Conservation (phyloP, 2,797 vertebrate genomes). For the Ptychobarbus kaznakovi region DNA sequence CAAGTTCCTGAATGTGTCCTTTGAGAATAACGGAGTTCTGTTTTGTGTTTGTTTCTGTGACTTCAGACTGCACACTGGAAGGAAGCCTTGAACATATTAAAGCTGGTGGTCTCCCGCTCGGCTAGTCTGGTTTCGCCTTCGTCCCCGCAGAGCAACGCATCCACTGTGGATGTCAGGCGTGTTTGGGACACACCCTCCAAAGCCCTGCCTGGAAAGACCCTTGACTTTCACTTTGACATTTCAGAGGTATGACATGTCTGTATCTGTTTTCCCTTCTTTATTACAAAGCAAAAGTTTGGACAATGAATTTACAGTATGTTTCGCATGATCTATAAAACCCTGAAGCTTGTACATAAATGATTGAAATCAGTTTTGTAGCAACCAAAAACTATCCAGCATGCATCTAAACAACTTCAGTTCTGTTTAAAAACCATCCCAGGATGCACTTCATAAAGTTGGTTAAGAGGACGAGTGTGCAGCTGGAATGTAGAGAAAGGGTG, state of each 20-base stretch:
- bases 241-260: constrained; percentile 84
- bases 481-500: not conserved
- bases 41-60: constrained; percentile 49
- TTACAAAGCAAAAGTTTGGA: not conserved
- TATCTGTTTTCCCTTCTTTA: not conserved
- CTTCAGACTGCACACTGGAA: constrained; percentile 94
- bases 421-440: constrained; percentile 14
- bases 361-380: not conserved
- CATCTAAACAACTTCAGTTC: not conserved
- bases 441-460: not conserved
- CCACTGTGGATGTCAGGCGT: constrained; percentile 91
- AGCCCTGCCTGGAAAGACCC: constrained; percentile 94
- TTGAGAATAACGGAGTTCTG: constrained; percentile 5
- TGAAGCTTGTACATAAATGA: not conserved
- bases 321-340: not conserved
- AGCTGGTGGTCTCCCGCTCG: constrained; percentile 96
- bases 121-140: constrained; percentile 93
- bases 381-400: not conserved
- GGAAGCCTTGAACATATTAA: constrained; percentile 95
- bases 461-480: not conserved
- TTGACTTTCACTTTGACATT: constrained; percentile 98
- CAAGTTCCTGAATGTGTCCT: constrained; percentile 33
- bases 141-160: constrained; percentile 87
- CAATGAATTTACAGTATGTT: not conserved
- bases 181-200: constrained; percentile 94